Conservation (phyloP, 2,797 vertebrate species). For the Danio tinwini region DNA sequence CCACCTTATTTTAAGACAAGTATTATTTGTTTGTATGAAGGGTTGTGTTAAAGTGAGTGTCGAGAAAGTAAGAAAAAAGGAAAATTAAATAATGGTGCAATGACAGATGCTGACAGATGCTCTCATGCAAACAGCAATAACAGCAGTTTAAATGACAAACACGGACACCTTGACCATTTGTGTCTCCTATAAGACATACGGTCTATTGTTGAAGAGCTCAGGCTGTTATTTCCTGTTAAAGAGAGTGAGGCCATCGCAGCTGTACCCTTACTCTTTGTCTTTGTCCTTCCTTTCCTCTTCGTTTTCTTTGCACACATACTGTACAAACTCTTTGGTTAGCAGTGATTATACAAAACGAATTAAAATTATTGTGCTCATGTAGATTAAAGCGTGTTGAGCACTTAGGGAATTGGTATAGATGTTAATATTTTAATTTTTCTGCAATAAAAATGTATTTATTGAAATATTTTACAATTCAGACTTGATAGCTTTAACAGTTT, state of each 20-base stretch:
- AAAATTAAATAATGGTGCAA: background rate
- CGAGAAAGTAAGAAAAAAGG: background rate
- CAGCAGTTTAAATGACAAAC: constrained; percentile 38
- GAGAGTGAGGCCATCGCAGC: constrained; percentile 64
- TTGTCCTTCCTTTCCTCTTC: constrained; percentile 35
- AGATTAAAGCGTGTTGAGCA: no score
- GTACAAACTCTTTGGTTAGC: no score
- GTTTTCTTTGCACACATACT: constrained; percentile 36
- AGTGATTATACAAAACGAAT: no score
- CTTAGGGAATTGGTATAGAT: no score
- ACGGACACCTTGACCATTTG: constrained; percentile 51
- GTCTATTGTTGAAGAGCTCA: constrained; percentile 74
- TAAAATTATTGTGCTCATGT: no score
- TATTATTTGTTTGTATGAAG: background rate
- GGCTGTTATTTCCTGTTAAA: constrained; percentile 77
- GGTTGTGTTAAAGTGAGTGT: background rate
- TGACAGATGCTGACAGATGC: constrained; percentile 7
- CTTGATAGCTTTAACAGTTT: background rate
- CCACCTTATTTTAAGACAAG: no score
- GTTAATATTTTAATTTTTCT: no score
- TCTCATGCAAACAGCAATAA: constrained; percentile 33
- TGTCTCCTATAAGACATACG: constrained; percentile 53
- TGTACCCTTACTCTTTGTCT: constrained; percentile 62
- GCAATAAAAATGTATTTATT: no score
- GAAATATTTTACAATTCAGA: background rate